Conservation (phyloP, 2,888 invertebrate genomes). For the Agrochola macilenta region DNA sequence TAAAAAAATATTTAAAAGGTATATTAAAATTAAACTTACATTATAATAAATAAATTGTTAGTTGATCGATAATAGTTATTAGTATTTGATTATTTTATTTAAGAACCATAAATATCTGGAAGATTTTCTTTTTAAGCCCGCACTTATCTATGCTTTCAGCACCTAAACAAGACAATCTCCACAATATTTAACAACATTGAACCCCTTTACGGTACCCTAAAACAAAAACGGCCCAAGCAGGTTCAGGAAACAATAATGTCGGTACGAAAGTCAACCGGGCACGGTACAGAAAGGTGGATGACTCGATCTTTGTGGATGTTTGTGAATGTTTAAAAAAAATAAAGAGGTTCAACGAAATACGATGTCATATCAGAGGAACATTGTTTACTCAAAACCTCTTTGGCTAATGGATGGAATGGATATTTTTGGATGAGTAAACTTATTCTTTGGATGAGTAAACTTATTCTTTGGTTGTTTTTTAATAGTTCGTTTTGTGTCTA, state of each 20-base stretch:
- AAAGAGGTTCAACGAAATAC: slow-evolving; percentile 39
- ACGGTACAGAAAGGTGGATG: slow-evolving; percentile 51
- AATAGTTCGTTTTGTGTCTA: slow-evolving; percentile 40
- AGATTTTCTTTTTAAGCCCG: not conserved
- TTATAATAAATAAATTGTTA: too few relatives aligned
- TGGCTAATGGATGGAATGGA: slow-evolving; percentile 61
- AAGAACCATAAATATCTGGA: not conserved
- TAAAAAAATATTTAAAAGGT: too few relatives aligned
- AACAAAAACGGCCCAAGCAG: slow-evolving; percentile 20
- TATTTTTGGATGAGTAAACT: slow-evolving; percentile 51
- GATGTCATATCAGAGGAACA: slow-evolving; percentile 50
- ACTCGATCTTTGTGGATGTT: slow-evolving; percentile 65
- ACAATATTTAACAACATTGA: not conserved
- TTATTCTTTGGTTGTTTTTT: slow-evolving; percentile 33
- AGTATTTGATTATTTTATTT: not conserved
- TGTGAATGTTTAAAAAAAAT: slow-evolving; percentile 60
- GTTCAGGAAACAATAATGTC: slow-evolving; percentile 68
- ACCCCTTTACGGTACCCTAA: slow-evolving; percentile 22
- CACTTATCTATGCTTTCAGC: not conserved
- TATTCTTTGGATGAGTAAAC: slow-evolving; percentile 37
- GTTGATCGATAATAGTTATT: not conserved
- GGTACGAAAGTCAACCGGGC: slow-evolving; percentile 59
- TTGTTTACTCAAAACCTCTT: slow-evolving; percentile 63
- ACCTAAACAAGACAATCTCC: not conserved
- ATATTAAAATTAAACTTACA: too few relatives aligned